Evolutionary conservation across 2,888 invertebrate genomes (phyloP).

Genomic region (Stenchaetothrips biformis): DNA sequence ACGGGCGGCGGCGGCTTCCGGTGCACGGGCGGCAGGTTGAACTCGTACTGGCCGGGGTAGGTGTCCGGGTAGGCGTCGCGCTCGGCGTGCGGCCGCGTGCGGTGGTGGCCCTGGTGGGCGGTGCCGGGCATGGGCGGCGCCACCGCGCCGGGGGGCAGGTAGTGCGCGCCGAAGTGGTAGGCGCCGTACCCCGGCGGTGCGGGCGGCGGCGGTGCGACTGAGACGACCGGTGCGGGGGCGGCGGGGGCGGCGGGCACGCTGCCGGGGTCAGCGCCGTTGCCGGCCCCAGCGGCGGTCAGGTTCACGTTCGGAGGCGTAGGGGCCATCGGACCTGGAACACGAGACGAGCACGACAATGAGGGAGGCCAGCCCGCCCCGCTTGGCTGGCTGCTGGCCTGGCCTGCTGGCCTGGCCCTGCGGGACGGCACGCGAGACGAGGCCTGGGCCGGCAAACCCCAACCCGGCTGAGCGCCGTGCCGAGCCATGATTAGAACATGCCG

Average conservation of each 20-base stretch:
- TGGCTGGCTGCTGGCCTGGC: not conserved
- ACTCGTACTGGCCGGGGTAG: constrained; percentile 13
- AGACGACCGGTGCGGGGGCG: not conserved
- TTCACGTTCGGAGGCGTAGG: constrained; percentile 9
- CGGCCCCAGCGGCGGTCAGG: not conserved
- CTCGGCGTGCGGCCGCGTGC: not conserved
- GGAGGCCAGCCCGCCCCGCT: not conserved
- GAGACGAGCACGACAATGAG: not conserved
- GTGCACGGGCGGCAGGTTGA: constrained; percentile 2
- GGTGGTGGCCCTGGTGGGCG: not conserved
- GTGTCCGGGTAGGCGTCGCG: constrained; percentile 19
- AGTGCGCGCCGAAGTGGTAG: not conserved
- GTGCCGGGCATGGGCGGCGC: not conserved
- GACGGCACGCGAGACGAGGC: not conserved
- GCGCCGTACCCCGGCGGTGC: not conserved
- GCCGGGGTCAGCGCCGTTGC: not conserved
- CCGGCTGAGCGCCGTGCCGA: no score
- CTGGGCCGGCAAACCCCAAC: not conserved
- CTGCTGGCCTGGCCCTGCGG: not conserved
- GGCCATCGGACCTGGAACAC: constrained; percentile 6
- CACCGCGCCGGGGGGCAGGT: not conserved
- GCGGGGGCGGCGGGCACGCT: not conserved
- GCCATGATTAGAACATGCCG: no score
- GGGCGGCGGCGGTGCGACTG: not conserved
- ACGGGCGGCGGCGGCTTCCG: constrained; percentile 17